These are phyloP conservation scores for Clepsis dumicolana DNA, from an alignment of 2,888 invertebrate genomes.

Conservation along the genomic window DNA sequence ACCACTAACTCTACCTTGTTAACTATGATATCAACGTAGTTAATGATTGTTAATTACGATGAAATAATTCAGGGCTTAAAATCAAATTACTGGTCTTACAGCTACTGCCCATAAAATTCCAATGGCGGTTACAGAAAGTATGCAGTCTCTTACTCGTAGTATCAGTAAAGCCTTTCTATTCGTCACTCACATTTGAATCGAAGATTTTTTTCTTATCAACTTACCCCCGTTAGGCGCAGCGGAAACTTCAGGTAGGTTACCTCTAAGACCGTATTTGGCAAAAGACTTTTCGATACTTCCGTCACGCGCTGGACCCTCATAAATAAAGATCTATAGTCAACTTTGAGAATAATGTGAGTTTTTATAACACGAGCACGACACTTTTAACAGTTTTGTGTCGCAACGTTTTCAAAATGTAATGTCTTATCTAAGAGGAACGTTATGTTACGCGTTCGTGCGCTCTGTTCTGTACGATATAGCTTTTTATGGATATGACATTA, in stretches of 20 bases:
- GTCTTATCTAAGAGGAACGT: conserved; percentile 35
- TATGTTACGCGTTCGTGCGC: conserved; percentile 37
- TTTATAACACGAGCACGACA: conserved; percentile 43
- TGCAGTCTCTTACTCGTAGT: background rate
- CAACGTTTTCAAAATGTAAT: conserved; percentile 26
- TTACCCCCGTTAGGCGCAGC: background rate
- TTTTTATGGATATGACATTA: conserved; percentile 72
- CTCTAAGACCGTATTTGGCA: conserved; percentile 48
- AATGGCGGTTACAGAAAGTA: background rate
- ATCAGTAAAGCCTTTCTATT: background rate
- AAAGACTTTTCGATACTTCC: conserved; percentile 56
- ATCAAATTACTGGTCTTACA: background rate
- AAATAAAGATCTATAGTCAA: conserved; percentile 46
- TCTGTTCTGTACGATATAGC: conserved; percentile 41
- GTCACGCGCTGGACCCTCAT: conserved; percentile 49
- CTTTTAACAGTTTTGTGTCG: conserved; percentile 36
- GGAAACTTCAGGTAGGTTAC: conserved; percentile 50
- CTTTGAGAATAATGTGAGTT: conserved; percentile 44
- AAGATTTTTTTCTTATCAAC: background rate
- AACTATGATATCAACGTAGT: conserved; percentile 23
- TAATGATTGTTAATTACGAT: conserved; percentile 5
- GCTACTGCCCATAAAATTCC: background rate
- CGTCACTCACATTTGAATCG: background rate
- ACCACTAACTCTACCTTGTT: conserved; percentile 42
- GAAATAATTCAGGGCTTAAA: conserved; percentile 1